These are phyloP conservation scores for Andrena fulva DNA, from an alignment of 2,888 invertebrate genomes.

Conservation along the genomic window DNA sequence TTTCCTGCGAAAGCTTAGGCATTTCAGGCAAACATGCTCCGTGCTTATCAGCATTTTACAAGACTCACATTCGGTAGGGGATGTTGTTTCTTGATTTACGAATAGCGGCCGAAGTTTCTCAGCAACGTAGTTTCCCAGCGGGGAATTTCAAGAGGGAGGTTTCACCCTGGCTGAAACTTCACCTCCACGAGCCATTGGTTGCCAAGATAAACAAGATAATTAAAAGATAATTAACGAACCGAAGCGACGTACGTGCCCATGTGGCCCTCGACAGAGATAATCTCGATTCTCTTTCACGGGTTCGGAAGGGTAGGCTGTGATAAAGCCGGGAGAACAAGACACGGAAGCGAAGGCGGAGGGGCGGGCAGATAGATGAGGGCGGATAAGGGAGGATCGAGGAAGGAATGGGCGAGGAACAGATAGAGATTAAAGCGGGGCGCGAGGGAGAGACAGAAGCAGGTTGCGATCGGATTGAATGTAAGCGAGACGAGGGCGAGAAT, in stretches of 20 bases:
- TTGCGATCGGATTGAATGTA: slow-evolving; percentile 42
- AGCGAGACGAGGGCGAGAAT: slow-evolving; percentile 19
- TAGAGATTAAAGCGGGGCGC: slow-evolving; percentile 39
- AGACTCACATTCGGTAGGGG: too few species aligned
- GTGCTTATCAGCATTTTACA: too few species aligned
- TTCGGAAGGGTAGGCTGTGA: slow-evolving; percentile 22
- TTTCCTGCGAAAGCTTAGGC: too few species aligned
- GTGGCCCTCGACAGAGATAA: slow-evolving; percentile 52
- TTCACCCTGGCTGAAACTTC: background rate
- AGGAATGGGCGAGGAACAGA: slow-evolving; percentile 46
- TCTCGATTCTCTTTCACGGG: slow-evolving; percentile 59
- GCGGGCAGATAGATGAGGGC: slow-evolving; percentile 22
- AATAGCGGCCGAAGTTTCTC: background rate
- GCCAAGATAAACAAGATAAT: slow-evolving; percentile 83
- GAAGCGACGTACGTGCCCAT: slow-evolving; percentile 73
- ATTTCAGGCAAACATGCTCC: too few species aligned
- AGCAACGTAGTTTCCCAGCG: slow-evolving; percentile 35
- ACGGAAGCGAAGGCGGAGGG: slow-evolving; percentile 18
- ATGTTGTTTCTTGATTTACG: too few species aligned
- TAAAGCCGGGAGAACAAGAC: slow-evolving; percentile 33
- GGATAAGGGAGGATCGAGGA: slow-evolving; percentile 13
- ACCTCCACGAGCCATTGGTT: slow-evolving; percentile 22
- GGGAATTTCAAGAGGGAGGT: slow-evolving; percentile 52
- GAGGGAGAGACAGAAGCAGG: slow-evolving; percentile 12
- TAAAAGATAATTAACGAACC: slow-evolving; percentile 82